Base-by-base conservation (phyloP, 2,888 invertebrate species). In the Eupithecia pulchellata region DNA sequence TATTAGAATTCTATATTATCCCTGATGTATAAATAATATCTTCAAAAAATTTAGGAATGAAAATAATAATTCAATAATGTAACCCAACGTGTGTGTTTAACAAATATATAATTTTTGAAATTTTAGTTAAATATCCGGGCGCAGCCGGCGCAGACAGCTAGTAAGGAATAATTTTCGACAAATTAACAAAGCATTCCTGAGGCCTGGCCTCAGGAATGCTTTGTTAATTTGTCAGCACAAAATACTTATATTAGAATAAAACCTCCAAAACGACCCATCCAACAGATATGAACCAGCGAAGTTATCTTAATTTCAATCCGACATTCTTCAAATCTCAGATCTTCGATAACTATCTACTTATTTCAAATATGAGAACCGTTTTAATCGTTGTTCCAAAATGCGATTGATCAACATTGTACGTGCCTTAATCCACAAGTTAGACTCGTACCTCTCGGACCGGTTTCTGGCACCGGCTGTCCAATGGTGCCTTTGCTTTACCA, bases 351-450 rank as follows among this genome's bases (percentile, higher is more conserved):
- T 73, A 76, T 72, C 70, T 62, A 75, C 68, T 69, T 60, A 74
- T 82, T 82, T 79, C 79, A 80, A 83, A 83, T 82, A 81, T 80
- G 80, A 81, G 78, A 85, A 84, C 85, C 79, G 79, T 86, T 86
- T 86, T 84, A 86, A 87, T 88, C 82, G 86, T 83, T 82, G 86
- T 86, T 89, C 87, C 87, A 87, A 92, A 91, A 91, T 89, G 85
- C 88, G 88, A 92, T 93, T 92, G 91, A 92, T 92, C 91, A 92
- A 91, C 89, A 90, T 91, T 90, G 90, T 91, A 87, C 86, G 88
- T 89, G 88, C 89, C 89, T 91, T 90, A 90, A 89, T 89, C 85
- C 88, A 87, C 87, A 87, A 90, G 42, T 20, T 20, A 20, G 87
- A 89, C 91, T 87, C 91, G 89, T 90, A 90, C 90, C 89, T 82